Base-by-base conservation (phyloP, 1,140 invertebrate species). In the Parapsyche elsis region DNA sequence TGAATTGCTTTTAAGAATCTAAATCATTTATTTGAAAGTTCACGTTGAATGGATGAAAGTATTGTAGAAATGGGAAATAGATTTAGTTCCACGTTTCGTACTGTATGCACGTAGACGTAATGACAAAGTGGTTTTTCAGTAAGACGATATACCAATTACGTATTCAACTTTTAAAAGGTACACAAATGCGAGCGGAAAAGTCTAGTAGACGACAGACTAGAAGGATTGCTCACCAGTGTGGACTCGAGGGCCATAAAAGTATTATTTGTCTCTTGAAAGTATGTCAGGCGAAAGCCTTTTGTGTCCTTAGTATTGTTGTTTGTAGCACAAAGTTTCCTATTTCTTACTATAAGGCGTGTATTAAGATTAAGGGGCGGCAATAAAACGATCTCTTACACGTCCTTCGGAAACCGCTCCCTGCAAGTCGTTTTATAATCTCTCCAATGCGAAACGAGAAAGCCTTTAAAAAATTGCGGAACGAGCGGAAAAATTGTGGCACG, bases 221-320 rank as follows among this genome's bases (percentile, higher is more conserved):
- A 73, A 46, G 45, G 71, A 73, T 73, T 73, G 38, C 9, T 73
- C 19, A 73, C 30, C 24, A 24, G 44, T 21, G 38, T 46, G 45
- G 16, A 73, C 38, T 73, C 0, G 16, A 45, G 16, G 71, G 71
- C 45, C 16, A 73, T 73, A 73, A 73, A 73, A 73, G 71, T 73
- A 73, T 73, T 73, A 73, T 73, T 73, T 73, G 71, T 73, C 71
- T 73, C 38, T 73, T 46, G 71, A 73, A 73, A 46, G 71, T 49
- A 49, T 73, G 71, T 73, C 71, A 73, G 45, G 44, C 71, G 71
- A 67, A 24, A 73, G 44, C 19, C 71, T 46, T 73, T 73, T 73
- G 71, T 73, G 45, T 73, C 44, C 16, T 38, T 73, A 73, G 71
- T 73, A 21, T 45, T 46, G 71, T 49, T 46, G 71, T 46, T 46